Base-by-base conservation (phyloP, 2,113 vertebrate species). In the Isurus oxyrinchus region DNA sequence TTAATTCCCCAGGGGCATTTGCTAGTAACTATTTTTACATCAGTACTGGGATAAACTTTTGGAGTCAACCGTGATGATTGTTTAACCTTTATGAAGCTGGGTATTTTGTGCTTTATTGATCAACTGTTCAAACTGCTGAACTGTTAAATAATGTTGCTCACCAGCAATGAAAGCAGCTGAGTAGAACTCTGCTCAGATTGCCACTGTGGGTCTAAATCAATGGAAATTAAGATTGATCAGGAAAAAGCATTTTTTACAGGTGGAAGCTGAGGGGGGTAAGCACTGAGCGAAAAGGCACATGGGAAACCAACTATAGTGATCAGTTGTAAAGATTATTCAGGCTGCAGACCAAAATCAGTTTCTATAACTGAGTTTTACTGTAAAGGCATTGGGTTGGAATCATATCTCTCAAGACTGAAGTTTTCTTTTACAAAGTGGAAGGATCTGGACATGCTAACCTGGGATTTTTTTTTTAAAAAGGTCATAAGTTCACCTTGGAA, bases 51-150 rank as follows among this genome's bases (percentile, higher is more conserved):
- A 79, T 11, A 0, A 79, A 35, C 76, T n/a, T 27, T n/a, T 79
- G 31, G 76, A n/a, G 2, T 35, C 1, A 0, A n/a, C 5, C 0
- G 19, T 7, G 97, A 86, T 13, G 0, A 25, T 96, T 4, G 79
- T 96, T 96, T 72, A 1, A 0, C 81, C 96, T 96, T 44, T 86
- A 44, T 72, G 67, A 72, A 72, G 67, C 25, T 72, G 67, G 67
- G 3, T 23, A 72, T 27, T 25, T 72, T 72, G 14, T 81, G 16
- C n/a, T 16, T 13, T n/a, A n/a, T 40, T 10, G 40, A 40, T 81
- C 79, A 81, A 81, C 5, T 81, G 67, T 72, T 72, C 25, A 72
- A 72, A 72, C 19, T 27, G 25, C 67, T 72, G 11, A 25, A 4
- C 21, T 72, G 44, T 86, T 49, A 49, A 49, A 86, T 49, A 49